These are phyloP conservation scores for Acrocera orbiculus DNA, from an alignment of 2,888 invertebrate species.

Conservation along the genomic window DNA sequence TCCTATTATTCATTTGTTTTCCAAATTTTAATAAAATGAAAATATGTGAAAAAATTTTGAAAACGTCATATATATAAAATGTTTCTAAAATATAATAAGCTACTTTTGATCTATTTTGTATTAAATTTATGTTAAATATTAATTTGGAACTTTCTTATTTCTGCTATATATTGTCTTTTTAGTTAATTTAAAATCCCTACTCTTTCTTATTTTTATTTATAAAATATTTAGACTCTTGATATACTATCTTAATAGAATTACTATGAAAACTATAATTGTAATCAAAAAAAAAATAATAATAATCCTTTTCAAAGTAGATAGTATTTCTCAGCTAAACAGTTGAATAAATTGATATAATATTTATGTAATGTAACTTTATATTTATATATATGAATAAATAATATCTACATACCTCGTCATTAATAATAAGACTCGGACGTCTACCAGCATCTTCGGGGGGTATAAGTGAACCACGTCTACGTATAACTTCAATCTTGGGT, in stretches of 20 bases:
- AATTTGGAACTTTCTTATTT: no score
- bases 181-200: no score
- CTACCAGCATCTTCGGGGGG: slow-evolving; percentile 75
- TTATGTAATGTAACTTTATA: not conserved
- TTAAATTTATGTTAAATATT: not conserved
- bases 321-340: no score
- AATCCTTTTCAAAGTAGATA: no score
- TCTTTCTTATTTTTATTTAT: no score
- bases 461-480: slow-evolving; percentile 69
- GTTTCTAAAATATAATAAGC: not conserved
- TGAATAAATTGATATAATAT: not conserved
- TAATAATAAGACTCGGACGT: slow-evolving; percentile 77
- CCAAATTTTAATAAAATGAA: slow-evolving; percentile 3
- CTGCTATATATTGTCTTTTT: no score
- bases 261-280: no score
- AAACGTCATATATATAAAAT: not conserved
- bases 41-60: not conserved
- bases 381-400: slow-evolving; percentile 1
- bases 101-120: no score
- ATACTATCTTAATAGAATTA: no score
- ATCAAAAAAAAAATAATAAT: not conserved
- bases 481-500: slow-evolving; percentile 75
- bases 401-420: slow-evolving; percentile 66
- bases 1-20: slow-evolving; percentile 15
- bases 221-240: no score